A percentile compares a stretch with the other conserved stretches of the same genome.
Conservation (phyloP, 2,797 vertebrate genomes). For the Squalus acanthias region DNA sequence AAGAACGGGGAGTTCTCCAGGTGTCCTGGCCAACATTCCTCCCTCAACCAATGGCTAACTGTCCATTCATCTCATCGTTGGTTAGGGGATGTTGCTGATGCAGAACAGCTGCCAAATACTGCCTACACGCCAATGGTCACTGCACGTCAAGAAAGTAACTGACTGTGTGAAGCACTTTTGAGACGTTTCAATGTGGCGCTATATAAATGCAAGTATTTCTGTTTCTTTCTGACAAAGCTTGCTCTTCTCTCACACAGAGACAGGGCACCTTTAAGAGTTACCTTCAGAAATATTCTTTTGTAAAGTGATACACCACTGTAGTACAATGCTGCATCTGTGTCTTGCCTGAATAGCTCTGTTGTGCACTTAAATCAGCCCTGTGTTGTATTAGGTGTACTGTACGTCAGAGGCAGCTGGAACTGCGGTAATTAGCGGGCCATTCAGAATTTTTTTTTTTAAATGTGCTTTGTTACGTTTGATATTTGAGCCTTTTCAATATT, state of each 20-base stretch:
- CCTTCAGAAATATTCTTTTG: not conserved
- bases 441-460: no score
- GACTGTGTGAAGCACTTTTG: not conserved
- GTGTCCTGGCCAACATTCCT: not conserved
- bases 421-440: slow-evolving; percentile 10
- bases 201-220: no score
- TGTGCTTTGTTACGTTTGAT: not conserved
- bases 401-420: not conserved
- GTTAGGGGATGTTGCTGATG: not conserved
- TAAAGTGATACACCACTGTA: not conserved
- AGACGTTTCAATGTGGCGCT: not conserved
- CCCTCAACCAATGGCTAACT: not conserved
- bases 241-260: not conserved
- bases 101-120: not conserved
- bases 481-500: not conserved
- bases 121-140: not conserved
- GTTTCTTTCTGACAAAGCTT: not conserved
- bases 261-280: not conserved
- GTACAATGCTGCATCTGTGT: slow-evolving; percentile 16
- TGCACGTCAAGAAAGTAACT: not conserved
- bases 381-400: not conserved
- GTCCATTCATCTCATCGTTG: not conserved
- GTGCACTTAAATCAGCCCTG: not conserved
- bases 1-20: not conserved
- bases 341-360: not conserved